Evolutionary conservation across 2,797 vertebrate genomes (phyloP), one percentile per base, ranked within the genome.

Genomic region (Cyprinella venusta): DNA sequence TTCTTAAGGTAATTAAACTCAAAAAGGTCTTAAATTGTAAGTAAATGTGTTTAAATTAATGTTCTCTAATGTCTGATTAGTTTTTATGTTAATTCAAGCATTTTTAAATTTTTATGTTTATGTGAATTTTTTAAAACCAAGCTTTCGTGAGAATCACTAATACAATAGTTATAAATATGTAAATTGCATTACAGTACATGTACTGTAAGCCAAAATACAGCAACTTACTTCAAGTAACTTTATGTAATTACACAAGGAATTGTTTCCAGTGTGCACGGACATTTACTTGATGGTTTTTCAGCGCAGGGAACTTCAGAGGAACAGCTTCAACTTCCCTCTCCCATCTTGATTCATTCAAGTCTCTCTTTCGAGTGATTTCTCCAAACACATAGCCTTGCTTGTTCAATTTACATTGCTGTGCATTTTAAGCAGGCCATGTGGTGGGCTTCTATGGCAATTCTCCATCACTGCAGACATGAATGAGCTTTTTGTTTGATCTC

Each of bases 401-500:
- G 67, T 72, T 65, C 68, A 63, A 52, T 72, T 67, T 80, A 87
- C 65, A 72, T 85, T 56, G 61, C 52, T 12, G 52, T 50, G 81
- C 86, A 86, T 87, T 84, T 88, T 83, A 87, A 69, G 77, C 84
- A 85, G 85, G 36, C 24, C 64, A 15, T 76, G 85, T 85, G 89
- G 86, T 87, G 78, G 89, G 67, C 54, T 64, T 48, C 84, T 67
- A 54, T 76, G 45, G 45, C 68, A 79, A 76, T 84, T 89, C 90
- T 91, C 88, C 89, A 89, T 89, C 88, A 89, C 83, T 3, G 84
- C 64, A 65, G 81, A 88, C 83, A 90, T 92, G 92, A 94, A 94
- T 93, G 76, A 90, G 87, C 88, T 84, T 88, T 89, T 92, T 93
- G 91, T 93, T 93, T 91, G 87, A 77, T 88, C 91, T 91, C 88